Conservation (phyloP, 2,797 vertebrate species). For the Anguilla marmorata region DNA sequence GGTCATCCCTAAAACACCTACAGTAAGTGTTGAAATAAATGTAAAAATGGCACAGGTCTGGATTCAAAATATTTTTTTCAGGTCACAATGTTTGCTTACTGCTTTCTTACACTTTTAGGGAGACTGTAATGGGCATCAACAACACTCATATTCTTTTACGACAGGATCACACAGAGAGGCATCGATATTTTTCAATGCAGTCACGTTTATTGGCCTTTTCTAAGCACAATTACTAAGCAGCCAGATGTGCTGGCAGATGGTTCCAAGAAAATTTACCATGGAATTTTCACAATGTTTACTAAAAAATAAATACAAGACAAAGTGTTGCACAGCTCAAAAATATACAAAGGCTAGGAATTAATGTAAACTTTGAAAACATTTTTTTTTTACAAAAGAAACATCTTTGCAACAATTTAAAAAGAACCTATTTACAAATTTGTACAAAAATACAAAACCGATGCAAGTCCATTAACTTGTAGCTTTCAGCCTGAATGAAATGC, state of each 20-base stretch:
- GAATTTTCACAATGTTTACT: conserved; percentile 90
- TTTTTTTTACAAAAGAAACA: conserved; percentile 95
- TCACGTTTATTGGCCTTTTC: conserved; percentile 98
- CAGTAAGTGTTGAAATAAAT: background rate
- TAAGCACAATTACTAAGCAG: conserved; percentile 96
- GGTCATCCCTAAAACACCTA: background rate
- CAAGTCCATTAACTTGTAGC: conserved; percentile 93
- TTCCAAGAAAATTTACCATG: conserved; percentile 89
- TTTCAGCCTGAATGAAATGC: conserved; percentile 86
- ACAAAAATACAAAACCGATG: conserved; percentile 99
- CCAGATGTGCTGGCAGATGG: conserved; percentile 85
- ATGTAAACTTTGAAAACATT: conserved; percentile 94
- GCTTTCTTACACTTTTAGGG: background rate
- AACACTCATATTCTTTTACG: background rate
- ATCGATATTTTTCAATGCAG: conserved; percentile 79
- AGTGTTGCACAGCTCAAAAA: conserved; percentile 95
- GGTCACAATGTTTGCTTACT: background rate
- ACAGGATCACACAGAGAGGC: conserved; percentile 1
- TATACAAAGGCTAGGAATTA: conserved; percentile 97
- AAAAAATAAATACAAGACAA: conserved; percentile 98
- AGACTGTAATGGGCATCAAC: background rate
- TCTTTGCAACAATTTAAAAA: conserved; percentile 96
- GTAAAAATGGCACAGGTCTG: too few species aligned
- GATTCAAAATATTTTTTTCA: background rate
- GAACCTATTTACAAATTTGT: conserved; percentile 97